Evolutionary conservation across 2,888 invertebrate species (phyloP).

Genomic region (Athetis lepigone): DNA sequence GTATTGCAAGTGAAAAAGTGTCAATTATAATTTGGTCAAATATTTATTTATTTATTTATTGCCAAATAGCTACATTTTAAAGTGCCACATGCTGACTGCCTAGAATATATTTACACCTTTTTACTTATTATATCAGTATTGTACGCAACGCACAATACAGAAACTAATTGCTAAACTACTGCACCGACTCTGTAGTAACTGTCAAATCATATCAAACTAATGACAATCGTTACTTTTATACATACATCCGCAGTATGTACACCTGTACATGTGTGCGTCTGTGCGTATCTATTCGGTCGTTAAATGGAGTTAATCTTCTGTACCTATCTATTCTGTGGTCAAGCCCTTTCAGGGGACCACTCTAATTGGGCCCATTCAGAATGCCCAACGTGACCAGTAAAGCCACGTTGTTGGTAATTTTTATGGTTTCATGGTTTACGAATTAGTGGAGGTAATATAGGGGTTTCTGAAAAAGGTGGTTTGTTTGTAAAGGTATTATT

Average conservation of each 20-base stretch:
- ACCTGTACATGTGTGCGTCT: background rate
- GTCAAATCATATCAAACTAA: no score
- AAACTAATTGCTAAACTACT: no score
- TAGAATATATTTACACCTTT: no score
- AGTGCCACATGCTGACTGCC: no score
- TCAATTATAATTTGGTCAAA: no score
- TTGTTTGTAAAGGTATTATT: constrained; percentile 36
- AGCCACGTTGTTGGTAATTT: constrained; percentile 66
- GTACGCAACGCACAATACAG: no score
- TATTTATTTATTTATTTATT: no score
- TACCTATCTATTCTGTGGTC: constrained; percentile 8
- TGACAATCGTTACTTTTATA: no score
- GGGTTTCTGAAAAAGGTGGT: constrained; percentile 29
- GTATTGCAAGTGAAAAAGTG: no score
- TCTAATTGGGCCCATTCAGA: constrained; percentile 83
- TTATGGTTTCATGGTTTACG: constrained; percentile 62
- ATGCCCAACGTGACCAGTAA: constrained; percentile 71
- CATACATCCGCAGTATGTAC: background rate
- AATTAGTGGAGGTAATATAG: constrained; percentile 38
- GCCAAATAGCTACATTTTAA: no score
- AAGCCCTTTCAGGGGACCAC: constrained; percentile 59
- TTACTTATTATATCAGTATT: no score
- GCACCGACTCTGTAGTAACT: no score
- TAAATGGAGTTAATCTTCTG: constrained; percentile 1
- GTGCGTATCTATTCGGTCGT: background rate